These are phyloP conservation scores for Drosophila dives DNA, from an alignment of 2,888 invertebrate genomes.

Conservation along the genomic window DNA sequence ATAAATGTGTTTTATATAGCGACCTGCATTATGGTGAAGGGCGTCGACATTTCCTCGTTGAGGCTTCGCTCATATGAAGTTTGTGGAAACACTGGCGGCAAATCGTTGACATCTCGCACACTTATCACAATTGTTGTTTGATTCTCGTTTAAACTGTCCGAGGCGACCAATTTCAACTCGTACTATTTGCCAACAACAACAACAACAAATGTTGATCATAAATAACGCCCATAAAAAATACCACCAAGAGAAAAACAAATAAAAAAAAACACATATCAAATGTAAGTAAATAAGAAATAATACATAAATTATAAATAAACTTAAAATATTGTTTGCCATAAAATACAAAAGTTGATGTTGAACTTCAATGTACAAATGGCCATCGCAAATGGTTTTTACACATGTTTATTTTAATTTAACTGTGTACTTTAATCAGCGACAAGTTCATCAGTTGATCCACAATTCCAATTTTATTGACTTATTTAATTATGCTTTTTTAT, in stretches of 20 bases:
- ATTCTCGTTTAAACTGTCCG: slow-evolving; percentile 95
- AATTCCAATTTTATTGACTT: slow-evolving; percentile 46
- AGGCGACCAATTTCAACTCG: slow-evolving; percentile 94
- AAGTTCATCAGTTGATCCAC: not conserved
- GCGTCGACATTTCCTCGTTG: slow-evolving; percentile 90
- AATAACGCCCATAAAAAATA: slow-evolving; percentile 49
- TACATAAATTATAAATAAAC: slow-evolving; percentile 45
- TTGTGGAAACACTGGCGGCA: slow-evolving; percentile 92
- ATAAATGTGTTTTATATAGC: slow-evolving; percentile 68
- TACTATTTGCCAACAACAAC: slow-evolving; percentile 86
- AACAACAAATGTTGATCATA: slow-evolving; percentile 34
- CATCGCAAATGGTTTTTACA: not conserved
- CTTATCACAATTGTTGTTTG: slow-evolving; percentile 92
- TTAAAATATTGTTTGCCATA: slow-evolving; percentile 25
- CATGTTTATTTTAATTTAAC: not conserved
- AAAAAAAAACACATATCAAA: slow-evolving; percentile 60
- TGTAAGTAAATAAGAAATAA: slow-evolving; percentile 26
- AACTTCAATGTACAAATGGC: slow-evolving; percentile 44
- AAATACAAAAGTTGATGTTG: slow-evolving; percentile 9
- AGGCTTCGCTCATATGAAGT: slow-evolving; percentile 90
- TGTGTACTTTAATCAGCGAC: slow-evolving; percentile 5
- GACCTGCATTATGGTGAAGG: slow-evolving; percentile 92
- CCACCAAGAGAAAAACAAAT: slow-evolving; percentile 54
- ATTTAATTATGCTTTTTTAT: slow-evolving; percentile 31
- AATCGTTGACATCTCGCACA: slow-evolving; percentile 94